Evolutionary conservation across 1,140 invertebrate genomes (phyloP).

Genomic region (Hyposmocoma kahamanoa): DNA sequence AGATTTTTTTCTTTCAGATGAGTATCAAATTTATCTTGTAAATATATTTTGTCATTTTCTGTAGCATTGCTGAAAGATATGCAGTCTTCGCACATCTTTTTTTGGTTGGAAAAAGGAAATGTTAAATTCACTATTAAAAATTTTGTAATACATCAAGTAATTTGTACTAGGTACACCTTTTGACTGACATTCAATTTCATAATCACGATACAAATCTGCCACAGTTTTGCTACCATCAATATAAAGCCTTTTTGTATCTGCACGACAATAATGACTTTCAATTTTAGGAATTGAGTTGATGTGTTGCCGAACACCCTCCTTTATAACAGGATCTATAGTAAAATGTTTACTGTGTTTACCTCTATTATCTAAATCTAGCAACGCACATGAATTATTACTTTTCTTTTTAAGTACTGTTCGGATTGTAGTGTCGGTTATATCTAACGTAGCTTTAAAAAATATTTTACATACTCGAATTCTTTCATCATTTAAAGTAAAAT

Average conservation of each 20-base stretch:
- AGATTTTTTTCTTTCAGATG: conserved; percentile 29
- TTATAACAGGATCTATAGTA: background rate
- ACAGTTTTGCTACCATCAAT: conserved; percentile 40
- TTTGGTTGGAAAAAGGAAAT: conserved; percentile 42
- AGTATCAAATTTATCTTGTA: conserved; percentile 11
- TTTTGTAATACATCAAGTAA: conserved; percentile 33
- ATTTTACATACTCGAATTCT: conserved; percentile 22
- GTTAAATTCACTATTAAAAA: conserved; percentile 44
- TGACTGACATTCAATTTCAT: conserved; percentile 21
- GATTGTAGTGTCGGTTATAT: conserved; percentile 21
- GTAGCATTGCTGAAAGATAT: conserved; percentile 38
- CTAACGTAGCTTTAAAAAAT: conserved; percentile 23
- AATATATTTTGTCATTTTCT: conserved; percentile 23
- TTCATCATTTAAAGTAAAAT: conserved; percentile 14
- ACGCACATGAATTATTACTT: conserved; percentile 13
- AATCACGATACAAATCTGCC: conserved; percentile 35
- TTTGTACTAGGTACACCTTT: conserved; percentile 15
- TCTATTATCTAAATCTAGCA: conserved; percentile 10
- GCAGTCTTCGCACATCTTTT: conserved; percentile 57
- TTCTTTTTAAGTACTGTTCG: conserved; percentile 25
- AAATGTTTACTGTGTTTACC: conserved; percentile 7
- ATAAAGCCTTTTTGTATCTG: conserved; percentile 30
- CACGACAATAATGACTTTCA: conserved; percentile 39
- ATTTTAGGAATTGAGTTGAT: conserved; percentile 38
- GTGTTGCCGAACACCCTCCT: conserved; percentile 15